These are phyloP conservation scores for Epinotia nisella DNA, from an alignment of 2,888 invertebrate species.

Conservation along the genomic window DNA sequence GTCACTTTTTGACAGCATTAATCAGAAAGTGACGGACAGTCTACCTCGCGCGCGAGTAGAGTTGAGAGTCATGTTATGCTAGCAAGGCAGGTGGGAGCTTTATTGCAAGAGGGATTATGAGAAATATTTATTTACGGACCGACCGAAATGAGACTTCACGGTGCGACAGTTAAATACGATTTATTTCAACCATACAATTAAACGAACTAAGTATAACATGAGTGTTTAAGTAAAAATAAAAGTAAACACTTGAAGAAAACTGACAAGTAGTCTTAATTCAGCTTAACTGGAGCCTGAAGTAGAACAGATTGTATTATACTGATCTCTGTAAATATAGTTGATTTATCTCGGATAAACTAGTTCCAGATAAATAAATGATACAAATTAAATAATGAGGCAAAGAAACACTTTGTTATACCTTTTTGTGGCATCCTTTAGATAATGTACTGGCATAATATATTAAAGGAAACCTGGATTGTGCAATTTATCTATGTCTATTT, in stretches of 20 bases:
- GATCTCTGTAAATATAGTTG: background rate
- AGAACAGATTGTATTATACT: background rate
- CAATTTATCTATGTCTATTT: slow-evolving; percentile 4
- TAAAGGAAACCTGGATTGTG: slow-evolving; percentile 3
- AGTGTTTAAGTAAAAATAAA: slow-evolving; percentile 28
- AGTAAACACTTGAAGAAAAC: background rate
- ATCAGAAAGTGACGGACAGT: too few relatives aligned
- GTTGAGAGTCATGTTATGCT: too few relatives aligned
- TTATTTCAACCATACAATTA: slow-evolving; percentile 31
- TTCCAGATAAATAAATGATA: background rate
- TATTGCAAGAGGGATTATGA: too few relatives aligned
- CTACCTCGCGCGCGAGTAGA: too few relatives aligned
- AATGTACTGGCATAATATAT: background rate
- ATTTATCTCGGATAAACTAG: background rate
- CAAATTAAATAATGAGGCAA: slow-evolving; percentile 1
- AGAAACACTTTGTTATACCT: background rate
- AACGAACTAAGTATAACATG: slow-evolving; percentile 26
- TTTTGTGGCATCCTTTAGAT: background rate
- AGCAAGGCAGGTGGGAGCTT: too few relatives aligned
- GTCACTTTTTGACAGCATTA: too few relatives aligned
- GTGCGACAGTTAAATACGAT: slow-evolving; percentile 32
- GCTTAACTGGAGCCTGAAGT: background rate
- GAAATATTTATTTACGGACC: background rate
- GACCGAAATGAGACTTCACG: slow-evolving; percentile 21
- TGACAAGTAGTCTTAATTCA: slow-evolving; percentile 9